Percentiles rank a stretch among this genome's conserved stretches.
Conservation (phyloP, 2,113 vertebrate species). For the Pseudopodoces humilis region DNA sequence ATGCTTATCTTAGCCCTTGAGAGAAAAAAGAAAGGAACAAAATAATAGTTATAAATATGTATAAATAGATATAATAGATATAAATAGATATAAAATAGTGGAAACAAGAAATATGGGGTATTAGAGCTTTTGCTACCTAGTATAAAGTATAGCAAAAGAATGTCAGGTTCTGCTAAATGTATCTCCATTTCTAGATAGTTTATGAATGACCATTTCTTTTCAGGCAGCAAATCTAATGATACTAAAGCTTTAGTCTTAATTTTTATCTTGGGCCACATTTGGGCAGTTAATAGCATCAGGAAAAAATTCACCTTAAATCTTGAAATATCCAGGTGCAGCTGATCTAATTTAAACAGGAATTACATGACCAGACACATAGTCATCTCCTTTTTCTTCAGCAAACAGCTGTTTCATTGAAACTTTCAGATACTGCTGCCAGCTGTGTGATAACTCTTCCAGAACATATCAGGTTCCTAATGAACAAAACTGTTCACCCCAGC, state of each 20-base stretch:
- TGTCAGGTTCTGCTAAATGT: neutral
- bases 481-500: neutral
- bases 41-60: neutral
- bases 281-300: neutral
- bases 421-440: neutral
- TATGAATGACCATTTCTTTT: neutral
- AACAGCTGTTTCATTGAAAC: neutral
- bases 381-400: neutral
- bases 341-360: neutral
- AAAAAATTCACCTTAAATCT: neutral
- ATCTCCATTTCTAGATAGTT: neutral
- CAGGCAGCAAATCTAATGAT: neutral
- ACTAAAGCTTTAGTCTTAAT: neutral
- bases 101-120: neutral
- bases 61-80: neutral
- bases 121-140: neutral
- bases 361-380: neutral
- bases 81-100: neutral
- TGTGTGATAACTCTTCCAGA: constrained; percentile 15
- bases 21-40: neutral
- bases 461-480: neutral
- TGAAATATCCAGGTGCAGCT: neutral
- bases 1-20: neutral
- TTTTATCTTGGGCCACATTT: neutral
- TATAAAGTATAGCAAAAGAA: neutral